Evolutionary conservation across 30 jellyfish, hydroid and myxozoan species (phyloP).

Genomic region (Aurelia aurita complex sp. Pacific): DNA sequence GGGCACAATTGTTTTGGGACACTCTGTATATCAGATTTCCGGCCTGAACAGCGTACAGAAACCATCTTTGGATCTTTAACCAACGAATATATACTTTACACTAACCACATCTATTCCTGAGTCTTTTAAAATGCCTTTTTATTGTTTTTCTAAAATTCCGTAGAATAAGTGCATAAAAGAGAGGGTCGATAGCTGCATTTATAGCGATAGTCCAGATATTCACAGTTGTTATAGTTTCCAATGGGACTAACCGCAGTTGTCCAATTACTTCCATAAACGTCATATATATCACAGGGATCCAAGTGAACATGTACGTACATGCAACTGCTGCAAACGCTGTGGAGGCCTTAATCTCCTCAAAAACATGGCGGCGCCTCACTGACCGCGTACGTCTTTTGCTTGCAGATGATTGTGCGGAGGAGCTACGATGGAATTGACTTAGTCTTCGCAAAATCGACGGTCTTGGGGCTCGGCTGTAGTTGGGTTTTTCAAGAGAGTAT

Average conservation of each 20-base stretch:
- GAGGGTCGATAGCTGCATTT: constrained; percentile 76
- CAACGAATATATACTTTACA: too few species aligned
- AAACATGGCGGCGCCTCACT: constrained; percentile 25
- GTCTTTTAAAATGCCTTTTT: constrained; percentile 45
- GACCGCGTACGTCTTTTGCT: constrained; percentile 20
- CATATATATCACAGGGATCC: constrained; percentile 87
- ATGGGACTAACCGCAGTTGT: constrained; percentile 43
- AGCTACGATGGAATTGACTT: too few species aligned
- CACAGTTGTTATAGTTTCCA: constrained; percentile 14
- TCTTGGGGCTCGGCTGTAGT: too few species aligned
- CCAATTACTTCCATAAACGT: constrained; percentile 76
- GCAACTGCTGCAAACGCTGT: constrained; percentile 90
- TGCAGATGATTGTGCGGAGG: neutral
- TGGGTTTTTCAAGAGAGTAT: too few species aligned
- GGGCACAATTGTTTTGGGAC: too few species aligned
- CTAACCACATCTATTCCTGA: constrained; percentile 9
- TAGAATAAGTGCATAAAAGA: constrained; percentile 73
- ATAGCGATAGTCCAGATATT: constrained; percentile 78
- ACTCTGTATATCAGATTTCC: too few species aligned
- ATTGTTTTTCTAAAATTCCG: constrained; percentile 68
- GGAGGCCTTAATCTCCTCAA: constrained; percentile 74
- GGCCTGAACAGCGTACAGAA: too few species aligned
- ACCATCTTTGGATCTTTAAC: too few species aligned
- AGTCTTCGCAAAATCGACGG: too few species aligned
- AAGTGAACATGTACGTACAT: constrained; percentile 83